Conservation (phyloP, 2,888 invertebrate species). For the Pycnomerus fuliginosus region DNA sequence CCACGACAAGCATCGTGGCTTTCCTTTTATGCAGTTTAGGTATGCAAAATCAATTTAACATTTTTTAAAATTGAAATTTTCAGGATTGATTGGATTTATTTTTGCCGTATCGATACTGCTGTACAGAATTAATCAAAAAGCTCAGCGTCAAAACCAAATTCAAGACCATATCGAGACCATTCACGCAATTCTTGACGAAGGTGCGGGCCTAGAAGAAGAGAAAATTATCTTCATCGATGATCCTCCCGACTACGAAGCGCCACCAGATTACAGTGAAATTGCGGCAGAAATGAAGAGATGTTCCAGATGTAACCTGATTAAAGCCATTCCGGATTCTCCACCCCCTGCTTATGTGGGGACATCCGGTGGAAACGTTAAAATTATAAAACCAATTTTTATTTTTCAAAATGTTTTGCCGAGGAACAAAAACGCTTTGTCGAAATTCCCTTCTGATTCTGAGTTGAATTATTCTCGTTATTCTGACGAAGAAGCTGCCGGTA, state of each 20-base stretch:
- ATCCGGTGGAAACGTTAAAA: too few relatives aligned
- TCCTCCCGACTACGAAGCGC: slow-evolving; percentile 69
- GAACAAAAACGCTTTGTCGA: too few relatives aligned
- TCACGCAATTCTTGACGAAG: slow-evolving; percentile 60
- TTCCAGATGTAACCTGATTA: background rate
- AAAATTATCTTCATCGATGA: slow-evolving; percentile 60
- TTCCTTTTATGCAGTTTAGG: slow-evolving; percentile 65
- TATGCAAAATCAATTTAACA: slow-evolving; percentile 26
- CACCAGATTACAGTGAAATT: slow-evolving; percentile 72
- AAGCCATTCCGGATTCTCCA: slow-evolving; percentile 33
- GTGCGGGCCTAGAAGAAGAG: slow-evolving; percentile 46
- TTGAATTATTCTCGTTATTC: too few relatives aligned
- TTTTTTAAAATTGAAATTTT: too few relatives aligned
- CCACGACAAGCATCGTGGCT: slow-evolving; percentile 65
- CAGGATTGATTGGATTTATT: slow-evolving; percentile 61
- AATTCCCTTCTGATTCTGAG: too few relatives aligned
- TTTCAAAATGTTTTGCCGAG: too few relatives aligned
- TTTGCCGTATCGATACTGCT: slow-evolving; percentile 63
- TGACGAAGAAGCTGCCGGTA: too few relatives aligned
- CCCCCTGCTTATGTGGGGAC: slow-evolving; percentile 37
- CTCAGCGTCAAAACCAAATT: slow-evolving; percentile 63
- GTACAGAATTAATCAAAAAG: slow-evolving; percentile 63
- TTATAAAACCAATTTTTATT: too few relatives aligned
- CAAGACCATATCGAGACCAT: slow-evolving; percentile 68
- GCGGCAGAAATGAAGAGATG: slow-evolving; percentile 20